phyloP scores from a whole-genome alignment of 2,888 invertebrate genomes.

The Rhagophthalmus giganteus region DNA sequence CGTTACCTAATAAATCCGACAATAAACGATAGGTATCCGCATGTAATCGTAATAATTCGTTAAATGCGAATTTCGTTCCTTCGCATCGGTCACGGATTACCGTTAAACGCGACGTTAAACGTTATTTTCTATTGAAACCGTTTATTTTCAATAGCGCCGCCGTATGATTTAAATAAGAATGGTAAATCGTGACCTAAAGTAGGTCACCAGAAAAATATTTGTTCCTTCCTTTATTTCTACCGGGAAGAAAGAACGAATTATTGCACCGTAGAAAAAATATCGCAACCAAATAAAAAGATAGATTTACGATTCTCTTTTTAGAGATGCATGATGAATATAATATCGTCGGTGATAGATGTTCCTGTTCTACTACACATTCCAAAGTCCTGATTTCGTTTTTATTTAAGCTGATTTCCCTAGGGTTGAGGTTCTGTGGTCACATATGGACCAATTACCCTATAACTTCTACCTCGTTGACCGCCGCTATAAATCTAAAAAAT shows the following conservation, averaged over 20 bases:
- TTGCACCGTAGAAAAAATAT: conserved; percentile 13
- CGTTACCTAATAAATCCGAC: no score
- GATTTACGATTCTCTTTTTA: conserved; percentile 19
- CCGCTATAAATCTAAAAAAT: conserved; percentile 39
- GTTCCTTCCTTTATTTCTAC: not conserved
- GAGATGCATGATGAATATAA: conserved; percentile 20
- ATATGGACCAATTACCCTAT: conserved; percentile 45
- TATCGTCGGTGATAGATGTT: conserved; percentile 24
- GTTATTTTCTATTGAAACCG: no score
- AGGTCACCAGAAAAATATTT: not conserved
- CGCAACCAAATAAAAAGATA: conserved; percentile 21
- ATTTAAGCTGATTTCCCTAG: conserved; percentile 25
- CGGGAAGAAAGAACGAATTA: conserved; percentile 12
- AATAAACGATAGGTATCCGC: no score
- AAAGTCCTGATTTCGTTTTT: conserved; percentile 24
- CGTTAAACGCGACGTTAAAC: no score
- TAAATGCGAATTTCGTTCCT: no score
- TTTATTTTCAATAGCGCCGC: no score
- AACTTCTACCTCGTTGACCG: conserved; percentile 44
- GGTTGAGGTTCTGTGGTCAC: conserved; percentile 37
- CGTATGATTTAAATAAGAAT: no score
- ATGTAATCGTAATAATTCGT: no score
- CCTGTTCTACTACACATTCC: conserved; percentile 20
- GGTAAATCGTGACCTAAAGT: no score
- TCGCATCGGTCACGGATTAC: no score